Evolutionary conservation across 1,140 invertebrate genomes (phyloP).

Genomic region (Drosophila yakuba): DNA sequence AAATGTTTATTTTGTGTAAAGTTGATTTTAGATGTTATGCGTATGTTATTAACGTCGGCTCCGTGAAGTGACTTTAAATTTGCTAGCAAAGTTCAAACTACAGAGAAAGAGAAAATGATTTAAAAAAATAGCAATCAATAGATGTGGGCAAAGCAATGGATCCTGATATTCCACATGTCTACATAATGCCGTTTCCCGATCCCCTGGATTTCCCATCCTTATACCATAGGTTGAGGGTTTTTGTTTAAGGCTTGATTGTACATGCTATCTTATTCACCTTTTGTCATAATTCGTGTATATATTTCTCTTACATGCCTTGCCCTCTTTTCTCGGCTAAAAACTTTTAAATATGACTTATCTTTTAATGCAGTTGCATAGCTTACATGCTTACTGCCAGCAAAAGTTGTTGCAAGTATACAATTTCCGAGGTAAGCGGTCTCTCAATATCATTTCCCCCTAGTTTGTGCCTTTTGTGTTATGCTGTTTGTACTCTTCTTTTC

Average conservation of each 20-base stretch:
- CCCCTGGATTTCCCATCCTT: conserved; percentile 17
- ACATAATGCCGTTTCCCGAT: conserved; percentile 2
- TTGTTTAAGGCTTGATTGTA: conserved; percentile 36
- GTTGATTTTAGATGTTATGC: too few species aligned
- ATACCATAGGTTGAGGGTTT: conserved; percentile 37
- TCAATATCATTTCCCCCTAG: conserved; percentile 24
- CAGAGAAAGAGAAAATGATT: background rate
- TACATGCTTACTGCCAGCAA: conserved; percentile 84
- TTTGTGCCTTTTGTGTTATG: conserved; percentile 34
- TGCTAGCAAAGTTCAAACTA: background rate
- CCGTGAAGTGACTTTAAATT: background rate
- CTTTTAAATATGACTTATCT: conserved; percentile 45
- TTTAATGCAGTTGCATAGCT: conserved; percentile 78
- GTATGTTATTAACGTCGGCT: too few species aligned
- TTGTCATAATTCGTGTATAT: conserved; percentile 52
- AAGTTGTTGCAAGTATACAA: conserved; percentile 83
- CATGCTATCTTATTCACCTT: conserved; percentile 23
- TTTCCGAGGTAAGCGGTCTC: conserved; percentile 82
- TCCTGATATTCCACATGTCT: conserved; percentile 3
- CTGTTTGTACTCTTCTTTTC: conserved; percentile 28
- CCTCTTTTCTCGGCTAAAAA: conserved; percentile 66
- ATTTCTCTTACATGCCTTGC: conserved; percentile 72
- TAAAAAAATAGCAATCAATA: background rate
- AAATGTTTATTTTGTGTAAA: too few species aligned
- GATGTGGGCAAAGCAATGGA: conserved; percentile 1